A percentile compares a stretch with the other conserved stretches of the same genome.
phyloP scores from a whole-genome alignment of 2,797 vertebrate genomes.

The Danionella dracula region DNA sequence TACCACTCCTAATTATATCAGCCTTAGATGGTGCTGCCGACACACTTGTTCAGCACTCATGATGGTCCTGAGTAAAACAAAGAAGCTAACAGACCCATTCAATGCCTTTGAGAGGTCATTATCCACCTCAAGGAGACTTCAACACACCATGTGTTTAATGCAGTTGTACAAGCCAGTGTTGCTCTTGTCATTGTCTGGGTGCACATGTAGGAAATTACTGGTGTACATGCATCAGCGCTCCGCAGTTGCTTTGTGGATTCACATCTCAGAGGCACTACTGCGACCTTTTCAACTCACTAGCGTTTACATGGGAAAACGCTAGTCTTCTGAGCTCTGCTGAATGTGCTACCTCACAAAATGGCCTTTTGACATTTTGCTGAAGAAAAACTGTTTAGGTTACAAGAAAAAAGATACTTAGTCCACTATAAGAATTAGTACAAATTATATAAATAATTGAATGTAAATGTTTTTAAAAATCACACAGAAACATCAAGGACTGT shows the following conservation, averaged over 20 bases:
- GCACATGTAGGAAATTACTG: not conserved
- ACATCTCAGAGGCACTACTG: slow-evolving; percentile 34
- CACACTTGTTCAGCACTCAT: not conserved
- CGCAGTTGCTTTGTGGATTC: not conserved
- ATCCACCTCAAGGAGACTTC: not conserved
- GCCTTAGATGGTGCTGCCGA: no score
- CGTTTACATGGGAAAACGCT: slow-evolving; percentile 81
- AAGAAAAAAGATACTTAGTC: slow-evolving; percentile 48
- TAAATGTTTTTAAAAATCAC: no score
- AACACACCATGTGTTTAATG: not conserved
- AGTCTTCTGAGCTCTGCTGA: slow-evolving; percentile 79
- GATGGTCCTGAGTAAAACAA: not conserved
- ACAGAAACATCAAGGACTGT: no score
- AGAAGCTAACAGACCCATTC: not conserved
- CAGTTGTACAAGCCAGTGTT: not conserved
- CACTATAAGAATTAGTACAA: no score
- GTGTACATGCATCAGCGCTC: not conserved
- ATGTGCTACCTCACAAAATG: slow-evolving; percentile 82
- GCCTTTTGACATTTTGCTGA: slow-evolving; percentile 64
- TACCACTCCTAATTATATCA: not conserved
- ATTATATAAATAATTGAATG: no score
- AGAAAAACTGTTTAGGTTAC: slow-evolving; percentile 72
- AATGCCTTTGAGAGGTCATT: slow-evolving; percentile 19
- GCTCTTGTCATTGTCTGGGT: not conserved
- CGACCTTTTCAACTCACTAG: slow-evolving; percentile 54